Evolutionary conservation across 2,797 vertebrate species (phyloP).

Genomic region (Aldrovandia affinis): DNA sequence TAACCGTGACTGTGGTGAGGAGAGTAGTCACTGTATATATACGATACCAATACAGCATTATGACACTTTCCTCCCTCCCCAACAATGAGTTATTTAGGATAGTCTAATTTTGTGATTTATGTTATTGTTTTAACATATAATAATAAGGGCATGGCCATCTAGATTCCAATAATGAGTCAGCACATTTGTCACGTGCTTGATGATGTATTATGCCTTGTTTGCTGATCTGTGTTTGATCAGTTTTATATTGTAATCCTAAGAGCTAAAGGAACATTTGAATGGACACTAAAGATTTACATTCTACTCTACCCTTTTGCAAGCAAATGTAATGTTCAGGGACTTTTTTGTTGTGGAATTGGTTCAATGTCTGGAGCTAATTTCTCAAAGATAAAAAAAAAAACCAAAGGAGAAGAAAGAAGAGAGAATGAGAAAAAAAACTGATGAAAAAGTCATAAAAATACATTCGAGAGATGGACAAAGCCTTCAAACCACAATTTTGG

Average conservation of each 20-base stretch:
- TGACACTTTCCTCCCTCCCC: neutral
- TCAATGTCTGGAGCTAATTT: slow-evolving; percentile 2
- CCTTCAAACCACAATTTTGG: slow-evolving; percentile 32
- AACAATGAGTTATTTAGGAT: neutral
- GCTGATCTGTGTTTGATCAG: too few relatives aligned
- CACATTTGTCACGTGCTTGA: neutral
- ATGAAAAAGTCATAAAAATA: slow-evolving; percentile 29
- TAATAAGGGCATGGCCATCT: neutral
- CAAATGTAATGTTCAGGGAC: neutral
- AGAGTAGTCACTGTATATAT: neutral
- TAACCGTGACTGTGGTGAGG: neutral
- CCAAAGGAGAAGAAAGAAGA: neutral
- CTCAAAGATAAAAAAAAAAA: slow-evolving; percentile 7
- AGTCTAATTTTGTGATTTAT: neutral
- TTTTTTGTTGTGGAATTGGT: neutral
- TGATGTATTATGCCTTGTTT: neutral
- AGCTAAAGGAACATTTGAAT: neutral
- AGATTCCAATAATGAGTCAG: neutral
- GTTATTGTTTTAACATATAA: neutral
- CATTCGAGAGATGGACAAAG: slow-evolving; percentile 25
- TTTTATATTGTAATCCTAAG: neutral
- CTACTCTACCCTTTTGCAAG: neutral
- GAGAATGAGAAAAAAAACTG: neutral
- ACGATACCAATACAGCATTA: neutral
- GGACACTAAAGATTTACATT: neutral